phyloP scores from a whole-genome alignment of 2,797 vertebrate species.

The Lepidocolaptes lacrymiger region DNA sequence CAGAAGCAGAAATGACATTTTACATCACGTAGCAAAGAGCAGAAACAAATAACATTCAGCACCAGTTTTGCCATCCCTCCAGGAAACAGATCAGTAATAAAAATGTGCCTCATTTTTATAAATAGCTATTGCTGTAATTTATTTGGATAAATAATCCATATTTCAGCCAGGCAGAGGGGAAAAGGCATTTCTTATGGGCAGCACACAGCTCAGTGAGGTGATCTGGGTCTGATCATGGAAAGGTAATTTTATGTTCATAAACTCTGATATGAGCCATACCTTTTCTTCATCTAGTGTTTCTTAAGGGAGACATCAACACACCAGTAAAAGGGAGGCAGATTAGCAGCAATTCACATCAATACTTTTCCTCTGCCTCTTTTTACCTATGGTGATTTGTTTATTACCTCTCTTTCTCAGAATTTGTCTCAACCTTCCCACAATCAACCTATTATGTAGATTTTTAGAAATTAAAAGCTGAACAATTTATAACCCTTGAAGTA shows the following conservation, averaged over 20 bases:
- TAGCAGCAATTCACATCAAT: neutral
- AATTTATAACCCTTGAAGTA: neutral
- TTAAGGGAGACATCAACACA: neutral
- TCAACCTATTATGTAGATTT: neutral
- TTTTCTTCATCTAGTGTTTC: neutral
- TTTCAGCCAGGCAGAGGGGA: neutral
- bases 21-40: neutral
- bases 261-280: neutral
- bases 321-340: neutral
- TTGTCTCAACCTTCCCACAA: neutral
- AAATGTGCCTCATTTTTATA: slow-evolving; percentile 19
- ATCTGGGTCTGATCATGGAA: neutral
- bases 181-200: neutral
- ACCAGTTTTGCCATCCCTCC: neutral
- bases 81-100: slow-evolving; percentile 43
- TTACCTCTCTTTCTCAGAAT: neutral
- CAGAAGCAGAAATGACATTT: neutral
- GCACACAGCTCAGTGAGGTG: neutral
- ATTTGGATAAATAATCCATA: slow-evolving; percentile 11
- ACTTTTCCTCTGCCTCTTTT: neutral
- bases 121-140: neutral
- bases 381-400: neutral
- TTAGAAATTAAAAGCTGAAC: neutral
- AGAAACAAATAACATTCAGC: neutral
- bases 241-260: slow-evolving; percentile 9